Conservation (phyloP, 2,797 vertebrate genomes). For the Iguana delicatissima region DNA sequence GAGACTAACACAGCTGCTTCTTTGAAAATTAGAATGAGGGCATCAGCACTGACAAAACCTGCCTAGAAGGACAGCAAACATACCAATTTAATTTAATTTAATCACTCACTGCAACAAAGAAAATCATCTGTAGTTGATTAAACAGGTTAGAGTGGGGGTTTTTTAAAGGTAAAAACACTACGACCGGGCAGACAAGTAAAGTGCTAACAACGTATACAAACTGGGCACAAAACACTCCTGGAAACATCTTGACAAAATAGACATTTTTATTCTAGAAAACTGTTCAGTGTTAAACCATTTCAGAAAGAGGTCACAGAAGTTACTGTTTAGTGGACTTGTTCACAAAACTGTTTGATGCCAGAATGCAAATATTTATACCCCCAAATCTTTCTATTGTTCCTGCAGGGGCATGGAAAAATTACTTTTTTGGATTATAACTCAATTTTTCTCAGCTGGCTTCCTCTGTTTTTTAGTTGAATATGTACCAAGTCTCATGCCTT, state of each 20-base stretch:
- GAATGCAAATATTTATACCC: not conserved
- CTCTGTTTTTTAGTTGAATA: not conserved
- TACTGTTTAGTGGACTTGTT: not conserved
- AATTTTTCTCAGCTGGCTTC: no score
- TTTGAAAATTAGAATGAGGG: not conserved
- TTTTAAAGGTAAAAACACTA: not conserved
- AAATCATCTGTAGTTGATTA: not conserved
- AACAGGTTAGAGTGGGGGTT: not conserved
- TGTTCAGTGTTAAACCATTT: not conserved
- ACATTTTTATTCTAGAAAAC: not conserved
- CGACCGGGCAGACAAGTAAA: not conserved
- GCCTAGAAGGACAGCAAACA: not conserved
- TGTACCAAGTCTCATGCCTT: not conserved
- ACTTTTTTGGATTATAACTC: not conserved
- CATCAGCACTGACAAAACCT: not conserved
- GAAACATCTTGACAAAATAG: not conserved
- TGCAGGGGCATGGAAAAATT: not conserved
- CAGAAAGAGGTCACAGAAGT: not conserved
- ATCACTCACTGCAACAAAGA: not conserved
- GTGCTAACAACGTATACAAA: not conserved
- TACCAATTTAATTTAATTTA: not conserved
- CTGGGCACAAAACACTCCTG: not conserved
- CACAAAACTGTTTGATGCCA: not conserved
- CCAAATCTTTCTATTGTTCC: no score
- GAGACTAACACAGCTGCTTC: no score